phyloP scores from a whole-genome alignment of 2,113 vertebrate genomes.

The Sterrhoptilus dennistouni region DNA sequence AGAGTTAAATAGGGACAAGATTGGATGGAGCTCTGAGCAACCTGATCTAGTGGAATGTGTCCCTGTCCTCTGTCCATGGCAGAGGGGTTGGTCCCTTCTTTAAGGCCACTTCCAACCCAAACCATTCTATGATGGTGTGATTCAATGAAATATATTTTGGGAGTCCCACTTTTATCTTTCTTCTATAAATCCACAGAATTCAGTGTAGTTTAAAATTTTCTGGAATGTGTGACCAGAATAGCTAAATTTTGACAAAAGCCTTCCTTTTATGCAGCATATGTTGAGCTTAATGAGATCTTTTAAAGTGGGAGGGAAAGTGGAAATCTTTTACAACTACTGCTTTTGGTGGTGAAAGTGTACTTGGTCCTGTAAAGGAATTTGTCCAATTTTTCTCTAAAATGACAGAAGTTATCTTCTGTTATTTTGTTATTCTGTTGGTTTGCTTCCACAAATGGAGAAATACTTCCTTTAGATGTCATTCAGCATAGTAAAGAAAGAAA shows the following conservation, averaged over 20 bases:
- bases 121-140: neutral
- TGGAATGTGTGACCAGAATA: neutral
- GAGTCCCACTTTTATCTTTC: neutral
- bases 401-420: neutral
- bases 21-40: neutral
- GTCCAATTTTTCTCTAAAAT: neutral
- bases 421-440: neutral
- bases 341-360: neutral
- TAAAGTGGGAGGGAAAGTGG: rapidly evolving
- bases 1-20: neutral
- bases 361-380: neutral
- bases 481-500: neutral
- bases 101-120: neutral
- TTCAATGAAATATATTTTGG: neutral
- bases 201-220: neutral
- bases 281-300: neutral
- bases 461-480: neutral
- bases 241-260: neutral
- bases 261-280: neutral
- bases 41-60: neutral
- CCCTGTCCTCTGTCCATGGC: neutral
- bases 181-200: neutral
- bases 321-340: neutral
- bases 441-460: neutral
- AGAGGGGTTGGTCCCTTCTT: neutral